Base-by-base conservation (phyloP, 1,140 invertebrate genomes). In the Hirudo medicinalis region DNA sequence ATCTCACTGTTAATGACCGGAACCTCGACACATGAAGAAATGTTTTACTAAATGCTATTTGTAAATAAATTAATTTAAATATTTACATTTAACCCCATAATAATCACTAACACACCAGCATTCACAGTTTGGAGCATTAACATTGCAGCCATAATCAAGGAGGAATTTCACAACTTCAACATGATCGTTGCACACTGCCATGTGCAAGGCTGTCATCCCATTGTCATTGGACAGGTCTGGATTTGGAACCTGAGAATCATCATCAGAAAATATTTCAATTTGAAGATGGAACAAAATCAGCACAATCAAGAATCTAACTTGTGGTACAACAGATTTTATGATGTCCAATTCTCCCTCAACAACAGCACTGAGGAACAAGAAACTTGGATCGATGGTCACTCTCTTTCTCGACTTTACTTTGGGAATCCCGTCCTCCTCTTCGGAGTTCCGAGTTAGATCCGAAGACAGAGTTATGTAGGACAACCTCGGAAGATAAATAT, bases 181-280 rank as follows among this genome's bases (percentile, higher is more conserved):
- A 20, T 70, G 69, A 4, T 13, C n/a, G 2, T 94, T 93, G 82
- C 94, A 97, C 77, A 97, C 97, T 75, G 94, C 94, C 82, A 97
- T 97, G 81, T 97, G 94, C 63, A 97, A 85, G 40, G 94, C 94
- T 0, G 94, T 97, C 75, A 97, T 96, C 22, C 80, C 94, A 88
- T 86, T 95, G 87, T 86, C 92, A 80, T 95, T 95, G 27, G 91
- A 90, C 15, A 27, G 40, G 29, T 70, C 49, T 15, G 69, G 69
- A 54, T 70, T 54, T 8, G 69, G 22, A 54, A 54, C 22, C 69
- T 70, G 49, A 25, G 40, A 53, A 43, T n/a, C 43, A 40, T 40
- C 11, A 15, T 13, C 11, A 63, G 11, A 63, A 63, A 22, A 22
- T 22, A 25, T 49, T 49, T 13, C 0, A 9, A 15, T 17, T 49